Percentiles rank a stretch among this genome's conserved stretches.
Conservation (phyloP, 2,888 invertebrate species). For the Ichneumon xanthorius region DNA sequence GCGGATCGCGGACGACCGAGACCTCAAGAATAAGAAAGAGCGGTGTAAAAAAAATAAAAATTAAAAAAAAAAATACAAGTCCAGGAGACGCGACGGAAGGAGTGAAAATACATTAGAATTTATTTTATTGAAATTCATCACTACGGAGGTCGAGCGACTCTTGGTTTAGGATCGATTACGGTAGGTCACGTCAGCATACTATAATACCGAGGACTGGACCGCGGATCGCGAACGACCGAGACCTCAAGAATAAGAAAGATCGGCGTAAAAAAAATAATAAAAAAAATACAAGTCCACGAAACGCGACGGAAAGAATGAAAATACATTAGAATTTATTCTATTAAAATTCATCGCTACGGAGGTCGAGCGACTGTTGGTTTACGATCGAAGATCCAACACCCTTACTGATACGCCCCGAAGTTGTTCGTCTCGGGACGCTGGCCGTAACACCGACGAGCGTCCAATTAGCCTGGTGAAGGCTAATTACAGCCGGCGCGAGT, state of each 20-base stretch:
- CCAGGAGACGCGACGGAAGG: neutral
- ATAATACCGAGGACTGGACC: slow-evolving; percentile 18
- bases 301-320: neutral
- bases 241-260: neutral
- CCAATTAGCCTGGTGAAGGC: slow-evolving; percentile 74
- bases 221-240: slow-evolving; percentile 13
- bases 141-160: neutral
- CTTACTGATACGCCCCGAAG: slow-evolving; percentile 36
- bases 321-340: slow-evolving; percentile 9
- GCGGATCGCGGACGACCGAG: slow-evolving; percentile 15
- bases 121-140: slow-evolving; percentile 11
- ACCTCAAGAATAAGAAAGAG: neutral
- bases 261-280: neutral
- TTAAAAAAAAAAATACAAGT: neutral
- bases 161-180: slow-evolving; percentile 58
- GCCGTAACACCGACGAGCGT: slow-evolving; percentile 70
- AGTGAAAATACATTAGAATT: slow-evolving; percentile 11
- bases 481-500: slow-evolving; percentile 61
- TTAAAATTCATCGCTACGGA: slow-evolving; percentile 7
- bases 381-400: slow-evolving; percentile 49
- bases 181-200: slow-evolving; percentile 65
- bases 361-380: slow-evolving; percentile 20
- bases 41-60: neutral
- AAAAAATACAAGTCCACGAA: neutral
- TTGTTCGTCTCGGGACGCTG: slow-evolving; percentile 3